These are phyloP conservation scores for Bathynomus jamesi DNA, from an alignment of 1,140 invertebrate species.

Conservation along the genomic window DNA sequence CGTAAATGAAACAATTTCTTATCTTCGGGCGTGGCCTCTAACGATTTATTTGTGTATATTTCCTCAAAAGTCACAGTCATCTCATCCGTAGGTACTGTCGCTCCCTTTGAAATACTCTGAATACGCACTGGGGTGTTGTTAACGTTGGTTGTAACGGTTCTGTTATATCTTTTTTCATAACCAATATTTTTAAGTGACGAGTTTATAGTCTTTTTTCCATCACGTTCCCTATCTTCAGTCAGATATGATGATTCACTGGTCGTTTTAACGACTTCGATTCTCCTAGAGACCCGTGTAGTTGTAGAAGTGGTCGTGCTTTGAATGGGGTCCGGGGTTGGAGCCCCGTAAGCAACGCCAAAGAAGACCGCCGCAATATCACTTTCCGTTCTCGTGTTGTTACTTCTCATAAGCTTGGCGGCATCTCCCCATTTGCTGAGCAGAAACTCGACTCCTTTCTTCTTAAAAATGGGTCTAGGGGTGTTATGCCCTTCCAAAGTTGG, in stretches of 20 bases:
- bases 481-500: neutral
- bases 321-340: neutral
- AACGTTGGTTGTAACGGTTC: neutral
- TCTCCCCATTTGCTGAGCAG: neutral
- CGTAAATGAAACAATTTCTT: neutral
- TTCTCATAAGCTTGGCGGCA: neutral
- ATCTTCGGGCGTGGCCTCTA: neutral
- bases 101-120: too few relatives aligned
- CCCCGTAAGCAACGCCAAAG: neutral
- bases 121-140: neutral
- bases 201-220: neutral
- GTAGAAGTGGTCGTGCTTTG: neutral
- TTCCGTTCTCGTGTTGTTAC: neutral
- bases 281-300: too few relatives aligned
- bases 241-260: neutral
- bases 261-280: too few relatives aligned
- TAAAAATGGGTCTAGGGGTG: neutral
- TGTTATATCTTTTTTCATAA: too few relatives aligned
- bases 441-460: neutral
- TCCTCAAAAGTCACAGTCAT: neutral
- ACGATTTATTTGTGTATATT: neutral
- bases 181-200: neutral
- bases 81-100: neutral
- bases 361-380: neutral
- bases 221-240: neutral